Base-by-base conservation (phyloP, 2,113 vertebrate species). In the Rhineura floridana region DNA sequence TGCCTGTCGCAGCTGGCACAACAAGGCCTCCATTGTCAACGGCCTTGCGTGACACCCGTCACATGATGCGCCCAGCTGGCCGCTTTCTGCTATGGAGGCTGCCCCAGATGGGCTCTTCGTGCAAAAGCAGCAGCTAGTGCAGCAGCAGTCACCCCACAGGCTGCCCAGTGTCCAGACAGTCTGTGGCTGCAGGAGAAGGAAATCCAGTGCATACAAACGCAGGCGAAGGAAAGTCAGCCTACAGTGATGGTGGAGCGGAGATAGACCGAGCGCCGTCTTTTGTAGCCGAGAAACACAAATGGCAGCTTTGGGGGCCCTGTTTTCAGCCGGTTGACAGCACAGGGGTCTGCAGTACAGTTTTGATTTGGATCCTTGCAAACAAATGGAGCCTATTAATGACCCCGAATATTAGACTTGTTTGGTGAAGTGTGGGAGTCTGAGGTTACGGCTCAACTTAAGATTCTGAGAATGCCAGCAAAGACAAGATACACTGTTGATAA, bases 221-320 rank as follows among this genome's bases (percentile, higher is more conserved):
- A 3, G 25, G 44, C 23, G 28, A 46, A 77, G 75, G 44, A 19
- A 33, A 12, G 10, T 6, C 10, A 28, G 6, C 13, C 5, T 4
- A 28, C 75, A 3, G 3, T 28, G 42, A 9, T 30, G 42, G 44
- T 30, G 30, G 23, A n/a, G 19, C 75, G 2, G 33, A 33, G 12
- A 30, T n/a, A 10, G 44, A 25, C 0, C n/a, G 2, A 4, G 42
- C 69, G 1, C 19, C n/a, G 1, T 39, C 15, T 36, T 12, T 15
- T 8, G 4, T n/a, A 2, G 17, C 36, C 9, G 3, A n/a, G 39
- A 44, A 72, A 39, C 13, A 72, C 72, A 36, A 17, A 4, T 5
- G 23, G 19, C 72, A 2, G 72, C 72, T 44, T 39, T 33, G 69
- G 69, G n/a, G 2, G 33, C 10, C 15, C 19, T 7, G n/a, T 36